Percentiles rank a stretch among this genome's conserved stretches.
Conservation (phyloP, 2,888 invertebrate genomes). For the Theretra japonica region DNA sequence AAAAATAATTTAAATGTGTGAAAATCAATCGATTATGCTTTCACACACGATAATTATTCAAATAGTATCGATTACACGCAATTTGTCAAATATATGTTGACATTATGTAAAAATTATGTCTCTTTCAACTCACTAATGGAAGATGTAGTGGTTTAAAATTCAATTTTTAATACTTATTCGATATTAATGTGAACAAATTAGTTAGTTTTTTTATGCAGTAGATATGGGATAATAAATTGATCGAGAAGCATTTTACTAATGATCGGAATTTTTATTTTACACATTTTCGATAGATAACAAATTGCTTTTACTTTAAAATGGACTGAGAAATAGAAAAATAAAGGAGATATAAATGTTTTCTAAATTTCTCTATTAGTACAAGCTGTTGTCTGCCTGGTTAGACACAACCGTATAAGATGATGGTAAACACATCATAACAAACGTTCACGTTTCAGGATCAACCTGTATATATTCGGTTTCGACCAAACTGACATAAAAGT, state of each 20-base stretch:
- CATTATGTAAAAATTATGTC: slow-evolving; percentile 22
- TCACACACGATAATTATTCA: slow-evolving; percentile 38
- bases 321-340: background rate
- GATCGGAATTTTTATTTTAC: background rate
- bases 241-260: background rate
- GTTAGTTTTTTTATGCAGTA: background rate
- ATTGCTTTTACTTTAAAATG: background rate
- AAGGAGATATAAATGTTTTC: no score
- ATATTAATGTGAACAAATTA: background rate
- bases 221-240: background rate
- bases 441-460: no score
- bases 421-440: no score
- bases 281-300: background rate
- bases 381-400: no score
- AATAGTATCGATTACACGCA: slow-evolving; percentile 29
- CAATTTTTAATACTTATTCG: slow-evolving; percentile 12
- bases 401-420: no score
- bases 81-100: slow-evolving; percentile 26
- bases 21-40: slow-evolving; percentile 34
- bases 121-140: slow-evolving; percentile 12
- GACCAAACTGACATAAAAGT: no score
- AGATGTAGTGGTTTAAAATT: slow-evolving; percentile 20
- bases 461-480: no score
- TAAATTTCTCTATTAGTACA: no score
- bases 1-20: slow-evolving; percentile 29